These are phyloP conservation scores for Tetramorium simillimum DNA, from an alignment of 1,140 invertebrate species.

Conservation along the genomic window DNA sequence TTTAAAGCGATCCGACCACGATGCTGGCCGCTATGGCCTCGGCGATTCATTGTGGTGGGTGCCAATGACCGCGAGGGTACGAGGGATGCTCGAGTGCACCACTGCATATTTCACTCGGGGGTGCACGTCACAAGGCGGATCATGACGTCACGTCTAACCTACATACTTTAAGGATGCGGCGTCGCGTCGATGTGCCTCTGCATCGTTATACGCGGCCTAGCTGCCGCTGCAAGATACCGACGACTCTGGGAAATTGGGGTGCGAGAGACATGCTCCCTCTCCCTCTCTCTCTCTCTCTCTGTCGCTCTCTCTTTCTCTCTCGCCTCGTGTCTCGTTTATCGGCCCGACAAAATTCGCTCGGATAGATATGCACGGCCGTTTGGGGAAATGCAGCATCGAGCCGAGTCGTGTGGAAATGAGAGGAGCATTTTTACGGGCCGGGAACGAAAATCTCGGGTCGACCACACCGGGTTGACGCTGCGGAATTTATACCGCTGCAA, in stretches of 20 bases:
- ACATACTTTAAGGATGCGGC: constrained; percentile 70
- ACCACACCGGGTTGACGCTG: background rate
- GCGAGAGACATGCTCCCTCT: background rate
- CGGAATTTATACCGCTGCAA: background rate
- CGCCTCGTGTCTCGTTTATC: constrained; percentile 12
- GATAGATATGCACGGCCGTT: background rate
- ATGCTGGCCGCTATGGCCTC: constrained; percentile 6
- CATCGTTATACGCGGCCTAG: constrained; percentile 22
- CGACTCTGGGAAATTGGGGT: background rate
- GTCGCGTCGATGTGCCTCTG: constrained; percentile 44
- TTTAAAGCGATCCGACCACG: background rate
- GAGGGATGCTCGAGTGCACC: constrained; percentile 69
- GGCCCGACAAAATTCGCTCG: constrained; percentile 13
- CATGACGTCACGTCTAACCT: constrained; percentile 79
- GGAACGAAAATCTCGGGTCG: background rate
- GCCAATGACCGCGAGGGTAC: constrained; percentile 76
- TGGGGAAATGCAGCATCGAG: background rate
- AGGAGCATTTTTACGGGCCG: background rate
- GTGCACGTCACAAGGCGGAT: constrained; percentile 75
- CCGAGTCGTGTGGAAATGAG: background rate
- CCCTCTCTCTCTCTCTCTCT: background rate
- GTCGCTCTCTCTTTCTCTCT: background rate
- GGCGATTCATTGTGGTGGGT: constrained; percentile 51
- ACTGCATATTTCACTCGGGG: constrained; percentile 77
- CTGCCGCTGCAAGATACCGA: constrained; percentile 39